phyloP scores from a whole-genome alignment of 2,797 vertebrate species.

The Fringilla coelebs region DNA sequence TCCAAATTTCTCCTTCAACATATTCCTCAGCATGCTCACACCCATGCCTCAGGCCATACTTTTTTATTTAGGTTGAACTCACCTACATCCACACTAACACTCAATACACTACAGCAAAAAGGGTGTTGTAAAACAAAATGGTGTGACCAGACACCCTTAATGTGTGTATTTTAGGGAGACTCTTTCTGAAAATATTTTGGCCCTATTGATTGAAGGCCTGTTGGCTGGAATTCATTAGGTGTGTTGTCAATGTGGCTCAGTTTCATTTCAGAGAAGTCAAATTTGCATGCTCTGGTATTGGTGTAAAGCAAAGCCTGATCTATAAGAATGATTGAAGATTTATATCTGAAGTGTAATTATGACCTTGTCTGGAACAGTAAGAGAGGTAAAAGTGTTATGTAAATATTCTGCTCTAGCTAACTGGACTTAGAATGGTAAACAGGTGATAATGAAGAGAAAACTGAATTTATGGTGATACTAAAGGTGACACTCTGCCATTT shows the following conservation, averaged over 20 bases:
- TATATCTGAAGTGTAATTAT: not conserved
- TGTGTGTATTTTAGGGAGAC: not conserved
- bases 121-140: not conserved
- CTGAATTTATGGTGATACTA: not conserved
- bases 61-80: not conserved
- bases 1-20: not conserved
- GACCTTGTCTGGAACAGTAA: not conserved
- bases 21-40: not conserved
- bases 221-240: not conserved
- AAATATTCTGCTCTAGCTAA: not conserved
- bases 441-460: not conserved
- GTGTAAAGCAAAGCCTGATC: not conserved
- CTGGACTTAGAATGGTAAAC: not conserved
- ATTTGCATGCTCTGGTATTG: not conserved
- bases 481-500: not conserved
- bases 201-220: not conserved
- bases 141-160: not conserved
- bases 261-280: not conserved
- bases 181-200: not conserved
- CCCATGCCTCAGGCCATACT: too few relatives aligned
- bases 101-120: not conserved
- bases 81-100: too few relatives aligned
- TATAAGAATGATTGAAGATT: not conserved
- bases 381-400: not conserved
- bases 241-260: fast-evolving